Base-by-base conservation (phyloP, 1,140 invertebrate species). In the Bombus difficillimus region DNA sequence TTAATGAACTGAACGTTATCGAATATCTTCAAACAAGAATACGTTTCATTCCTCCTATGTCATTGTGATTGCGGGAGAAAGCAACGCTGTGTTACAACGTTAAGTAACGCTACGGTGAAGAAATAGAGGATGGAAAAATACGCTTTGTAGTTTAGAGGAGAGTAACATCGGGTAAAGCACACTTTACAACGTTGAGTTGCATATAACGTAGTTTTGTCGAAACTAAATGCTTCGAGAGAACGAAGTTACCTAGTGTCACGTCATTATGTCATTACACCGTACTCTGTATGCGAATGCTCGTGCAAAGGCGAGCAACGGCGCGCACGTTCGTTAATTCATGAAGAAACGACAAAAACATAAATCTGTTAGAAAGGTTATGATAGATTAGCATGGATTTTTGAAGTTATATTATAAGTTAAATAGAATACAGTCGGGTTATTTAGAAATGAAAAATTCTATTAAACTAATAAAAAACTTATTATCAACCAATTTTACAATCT, bases 161-260 rank as follows among this genome's bases (percentile, higher is more conserved):
- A 57, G 73, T 8, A 75, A 75, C 73, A 28, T 22, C 22, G 25
- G 12, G 39, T 41, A 71, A 71, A 71, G 69, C 69, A 41, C 28
- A n/a, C 25, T 71, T 41, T 71, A 71, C 39, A 39, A 71, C 28
- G 69, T 41, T n/a, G 39, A 25, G 73, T 75, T 15, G 73, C 43
- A 53, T 34, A 13, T 75, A 75, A 75, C 43, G n/a, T 53, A 41
- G 69, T 82, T 82, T 34, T 57, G 39, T 62, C 22, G 47, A 34
- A 73, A 81, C 80, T 82, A 82, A 82, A 82, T 82, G 39, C 71
- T 82, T 74, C 69, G 22, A 28, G 80, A 47, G 57, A 82, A 74
- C 57, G 12, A 74, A 82, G 71, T 74, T 82, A 82, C 39, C 69
- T n/a, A 62, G 53, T 82, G n/a, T 74, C 69, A 64, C 37, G 53